Percentiles rank a stretch among this genome's conserved stretches.
phyloP scores from a whole-genome alignment of 2,888 invertebrate species.

The Gymnoscelis rufifasciata region DNA sequence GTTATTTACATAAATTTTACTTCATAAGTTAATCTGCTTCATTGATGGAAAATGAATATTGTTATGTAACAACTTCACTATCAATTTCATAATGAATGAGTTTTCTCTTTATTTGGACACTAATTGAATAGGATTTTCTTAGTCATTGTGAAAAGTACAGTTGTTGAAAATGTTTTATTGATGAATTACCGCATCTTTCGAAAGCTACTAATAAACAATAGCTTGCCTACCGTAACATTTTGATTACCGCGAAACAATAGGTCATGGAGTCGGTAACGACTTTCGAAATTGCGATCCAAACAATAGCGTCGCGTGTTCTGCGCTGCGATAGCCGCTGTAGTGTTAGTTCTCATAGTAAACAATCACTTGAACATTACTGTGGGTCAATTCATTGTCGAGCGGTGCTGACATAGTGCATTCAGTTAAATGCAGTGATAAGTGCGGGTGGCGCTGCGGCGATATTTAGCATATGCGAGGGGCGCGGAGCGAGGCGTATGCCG shows the following conservation, averaged over 20 bases:
- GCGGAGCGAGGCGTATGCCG: slow-evolving; percentile 20
- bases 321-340: slow-evolving; percentile 41
- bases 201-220: slow-evolving; percentile 36
- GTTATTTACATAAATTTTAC: too few relatives aligned
- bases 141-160: too few relatives aligned
- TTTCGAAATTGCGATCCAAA: slow-evolving; percentile 55
- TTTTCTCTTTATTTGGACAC: too few relatives aligned
- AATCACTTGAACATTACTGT: slow-evolving; percentile 56
- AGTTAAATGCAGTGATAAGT: slow-evolving; percentile 10
- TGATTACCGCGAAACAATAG: slow-evolving; percentile 59
- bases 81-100: too few relatives aligned
- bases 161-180: slow-evolving; percentile 14
- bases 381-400: slow-evolving; percentile 55
- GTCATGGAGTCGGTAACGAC: slow-evolving; percentile 44
- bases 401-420: slow-evolving; percentile 24
- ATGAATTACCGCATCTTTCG: slow-evolving; percentile 26
- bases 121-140: too few relatives aligned
- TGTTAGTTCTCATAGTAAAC: slow-evolving; percentile 60
- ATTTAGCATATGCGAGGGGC: slow-evolving; percentile 6
- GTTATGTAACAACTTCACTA: too few relatives aligned
- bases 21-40: too few relatives aligned
- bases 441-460: slow-evolving; percentile 6
- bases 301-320: slow-evolving; percentile 43
- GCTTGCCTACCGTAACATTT: slow-evolving; percentile 39
- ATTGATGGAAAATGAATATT: too few relatives aligned